A percentile compares a stretch with the other conserved stretches of the same genome.
phyloP scores from a whole-genome alignment of 2,113 vertebrate genomes.

The Alaudala cheleensis region DNA sequence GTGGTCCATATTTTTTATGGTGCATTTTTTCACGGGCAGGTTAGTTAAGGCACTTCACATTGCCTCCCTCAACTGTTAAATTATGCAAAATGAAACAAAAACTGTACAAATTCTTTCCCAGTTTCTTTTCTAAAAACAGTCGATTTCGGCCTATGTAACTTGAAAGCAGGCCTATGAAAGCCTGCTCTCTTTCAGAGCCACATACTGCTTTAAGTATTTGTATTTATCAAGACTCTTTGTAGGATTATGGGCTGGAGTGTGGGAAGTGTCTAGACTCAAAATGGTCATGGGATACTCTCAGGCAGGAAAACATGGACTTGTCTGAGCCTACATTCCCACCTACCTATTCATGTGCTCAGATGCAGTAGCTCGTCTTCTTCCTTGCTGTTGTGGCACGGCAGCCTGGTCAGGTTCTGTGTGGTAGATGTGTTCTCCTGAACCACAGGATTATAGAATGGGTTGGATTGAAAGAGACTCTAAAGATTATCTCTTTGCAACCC shows the following conservation, averaged over 20 bases:
- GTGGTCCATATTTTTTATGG: too few relatives aligned
- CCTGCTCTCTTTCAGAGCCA: neutral
- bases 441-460: neutral
- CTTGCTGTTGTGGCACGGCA: neutral
- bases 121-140: neutral
- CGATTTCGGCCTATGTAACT: neutral
- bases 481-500: neutral
- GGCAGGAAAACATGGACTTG: neutral
- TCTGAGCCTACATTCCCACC: neutral
- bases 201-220: neutral
- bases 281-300: neutral
- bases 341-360: neutral
- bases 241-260: neutral
- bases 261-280: conserved; percentile 17
- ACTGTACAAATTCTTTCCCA: neutral
- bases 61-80: neutral
- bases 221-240: neutral
- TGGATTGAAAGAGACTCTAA: neutral
- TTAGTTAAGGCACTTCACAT: neutral
- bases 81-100: neutral
- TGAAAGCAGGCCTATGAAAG: too few relatives aligned
- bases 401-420: neutral
- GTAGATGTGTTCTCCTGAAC: neutral
- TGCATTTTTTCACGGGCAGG: neutral
- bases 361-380: neutral